phyloP scores from a whole-genome alignment of 2,888 invertebrate genomes.

The Cecidostiba fungosa region DNA sequence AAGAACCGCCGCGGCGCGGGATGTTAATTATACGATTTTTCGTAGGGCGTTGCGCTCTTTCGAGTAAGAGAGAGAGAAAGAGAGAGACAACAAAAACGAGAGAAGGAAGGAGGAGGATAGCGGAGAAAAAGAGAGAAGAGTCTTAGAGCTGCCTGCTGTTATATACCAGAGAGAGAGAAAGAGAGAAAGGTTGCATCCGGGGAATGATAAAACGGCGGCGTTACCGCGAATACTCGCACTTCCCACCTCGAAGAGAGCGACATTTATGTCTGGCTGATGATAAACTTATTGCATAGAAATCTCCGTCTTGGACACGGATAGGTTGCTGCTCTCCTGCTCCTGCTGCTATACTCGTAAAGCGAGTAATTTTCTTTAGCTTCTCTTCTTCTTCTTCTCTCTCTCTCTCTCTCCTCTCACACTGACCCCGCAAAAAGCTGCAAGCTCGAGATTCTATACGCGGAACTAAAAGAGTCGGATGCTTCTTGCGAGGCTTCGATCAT shows the following conservation, averaged over 20 bases:
- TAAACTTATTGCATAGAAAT: constrained; percentile 46
- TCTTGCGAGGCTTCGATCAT: too few species aligned
- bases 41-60: constrained; percentile 35
- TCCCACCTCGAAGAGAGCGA: constrained; percentile 37
- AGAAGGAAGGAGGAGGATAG: not conserved
- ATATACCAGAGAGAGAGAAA: not conserved
- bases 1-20: constrained; percentile 11
- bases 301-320: not conserved
- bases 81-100: constrained; percentile 10
- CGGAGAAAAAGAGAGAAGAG: not conserved
- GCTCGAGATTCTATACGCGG: not conserved
- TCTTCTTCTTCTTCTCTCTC: not conserved
- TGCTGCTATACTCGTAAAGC: not conserved
- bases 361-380: not conserved
- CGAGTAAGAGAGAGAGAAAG: not conserved
- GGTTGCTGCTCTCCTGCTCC: not conserved
- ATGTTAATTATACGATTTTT: constrained; percentile 55
- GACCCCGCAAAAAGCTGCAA: constrained; percentile 11
- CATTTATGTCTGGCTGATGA: constrained; percentile 60
- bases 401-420: not conserved
- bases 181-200: not conserved
- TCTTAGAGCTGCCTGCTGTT: not conserved
- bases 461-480: not conserved
- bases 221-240: constrained; percentile 41
- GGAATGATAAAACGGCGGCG: constrained; percentile 19